Conservation (phyloP, 2,888 invertebrate species). For the Hartigia nigra region DNA sequence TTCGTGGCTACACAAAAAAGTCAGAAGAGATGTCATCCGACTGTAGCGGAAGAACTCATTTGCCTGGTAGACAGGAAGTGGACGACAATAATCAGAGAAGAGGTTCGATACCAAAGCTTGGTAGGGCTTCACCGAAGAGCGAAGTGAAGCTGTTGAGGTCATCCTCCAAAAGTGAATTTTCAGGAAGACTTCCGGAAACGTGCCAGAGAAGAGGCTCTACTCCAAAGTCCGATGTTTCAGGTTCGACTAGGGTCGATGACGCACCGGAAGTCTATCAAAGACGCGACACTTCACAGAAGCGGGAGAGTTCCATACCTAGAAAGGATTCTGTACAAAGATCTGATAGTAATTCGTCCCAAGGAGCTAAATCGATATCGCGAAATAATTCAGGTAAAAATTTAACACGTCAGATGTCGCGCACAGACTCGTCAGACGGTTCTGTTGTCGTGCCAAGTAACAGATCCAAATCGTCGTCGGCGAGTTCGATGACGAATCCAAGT, state of each 20-base stretch:
- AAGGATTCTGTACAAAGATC: conserved; percentile 43
- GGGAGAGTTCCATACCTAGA: conserved; percentile 32
- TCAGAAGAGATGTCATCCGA: no score
- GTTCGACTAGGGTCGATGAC: conserved; percentile 35
- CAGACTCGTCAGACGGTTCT: conserved; percentile 50
- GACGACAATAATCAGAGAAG: conserved; percentile 40
- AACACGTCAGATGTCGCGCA: conserved; percentile 54
- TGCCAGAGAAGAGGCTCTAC: conserved; percentile 34
- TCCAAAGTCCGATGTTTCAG: conserved; percentile 34
- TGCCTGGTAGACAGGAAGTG: conserved; percentile 21
- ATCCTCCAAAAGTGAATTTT: conserved; percentile 34
- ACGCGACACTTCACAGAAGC: conserved; percentile 33
- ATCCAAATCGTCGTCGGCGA: conserved; percentile 55
- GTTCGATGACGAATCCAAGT: conserved; percentile 50
- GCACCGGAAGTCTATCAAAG: conserved; percentile 35
- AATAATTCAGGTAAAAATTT: conserved; percentile 45
- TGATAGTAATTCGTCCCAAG: neutral
- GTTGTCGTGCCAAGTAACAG: conserved; percentile 60
- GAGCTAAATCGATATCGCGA: conserved; percentile 40
- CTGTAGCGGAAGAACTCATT: neutral
- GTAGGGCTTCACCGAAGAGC: conserved; percentile 35
- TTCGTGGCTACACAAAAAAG: no score
- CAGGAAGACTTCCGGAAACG: neutral
- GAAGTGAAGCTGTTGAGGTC: conserved; percentile 38
- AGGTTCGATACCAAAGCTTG: conserved; percentile 38